Evolutionary conservation across 2,888 invertebrate genomes (phyloP), one percentile per base, ranked within the genome.

Genomic region (Drosophila tripunctata): DNA sequence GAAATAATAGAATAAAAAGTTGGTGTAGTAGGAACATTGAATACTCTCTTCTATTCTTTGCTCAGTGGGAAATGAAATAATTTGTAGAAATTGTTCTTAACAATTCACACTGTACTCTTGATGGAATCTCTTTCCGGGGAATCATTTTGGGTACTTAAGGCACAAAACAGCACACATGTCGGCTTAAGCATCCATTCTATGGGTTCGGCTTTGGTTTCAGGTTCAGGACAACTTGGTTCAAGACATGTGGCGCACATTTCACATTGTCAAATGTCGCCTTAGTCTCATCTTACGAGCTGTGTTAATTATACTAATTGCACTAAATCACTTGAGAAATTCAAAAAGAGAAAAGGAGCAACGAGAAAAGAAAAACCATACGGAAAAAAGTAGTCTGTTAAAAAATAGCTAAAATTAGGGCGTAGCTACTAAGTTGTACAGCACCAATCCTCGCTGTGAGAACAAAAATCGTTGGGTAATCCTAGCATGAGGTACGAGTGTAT

Each of bases 291-390:
- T 87, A 84, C 87, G 66, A 47, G 54, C 78, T 62, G 80, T 83
- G 81, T 84, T 84, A 84, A 84, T 84, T 81, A 87, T 75, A 87
- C 83, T 84, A 84, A 84, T 84, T 84, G 87, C 78, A 87, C 76
- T 84, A 84, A 87, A 85, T 78, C 85, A 85, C 82, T 87, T 78
- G 76, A 78, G 76, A 87, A 84, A 72, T 79, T 74, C 64, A 12
- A 55, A 50, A 36, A 36, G 21, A 52, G 30, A 17, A 38, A 31
- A 41, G 30, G 19, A 27, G 30, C n/a, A n/a, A n/a, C n/a, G 30
- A 38, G 4, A 7, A 22, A 22, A 4, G 3, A 8, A 10, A 2
- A 17, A 2, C 15, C 7, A 24, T 4, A 35, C n/a, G n/a, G 22
- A 19, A 4, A 15, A 30, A 5, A 50, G 30, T 17, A 40, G 52